Evolutionary conservation across 2,888 invertebrate species (phyloP).

Genomic region (Sinodicranocentrus sp.): DNA sequence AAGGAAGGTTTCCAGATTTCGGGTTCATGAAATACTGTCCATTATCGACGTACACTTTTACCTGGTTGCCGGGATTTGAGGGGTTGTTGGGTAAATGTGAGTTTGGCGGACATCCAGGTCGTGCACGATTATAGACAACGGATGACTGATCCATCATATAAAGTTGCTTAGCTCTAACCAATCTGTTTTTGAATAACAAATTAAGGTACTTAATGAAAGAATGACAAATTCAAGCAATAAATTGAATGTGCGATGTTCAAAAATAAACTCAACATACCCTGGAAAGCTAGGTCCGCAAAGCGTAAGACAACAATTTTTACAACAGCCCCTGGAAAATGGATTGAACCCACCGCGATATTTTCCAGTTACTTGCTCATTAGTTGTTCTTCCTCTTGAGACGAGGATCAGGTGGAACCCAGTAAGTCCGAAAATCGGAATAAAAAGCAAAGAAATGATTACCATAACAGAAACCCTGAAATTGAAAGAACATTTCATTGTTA

Average conservation of each 20-base stretch:
- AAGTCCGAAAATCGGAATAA: slow-evolving; percentile 98
- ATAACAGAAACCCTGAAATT: slow-evolving; percentile 89
- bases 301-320: slow-evolving; percentile 95
- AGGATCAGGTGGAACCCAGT: slow-evolving; percentile 99
- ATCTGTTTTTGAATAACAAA: too few relatives aligned
- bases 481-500: too few relatives aligned
- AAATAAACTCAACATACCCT: too few relatives aligned
- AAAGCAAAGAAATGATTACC: slow-evolving; percentile 92
- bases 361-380: slow-evolving; percentile 99
- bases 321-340: slow-evolving; percentile 97
- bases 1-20: slow-evolving; percentile 76
- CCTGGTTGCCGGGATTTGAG: slow-evolving; percentile 83
- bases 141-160: slow-evolving; percentile 73
- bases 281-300: slow-evolving; percentile 99
- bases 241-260: too few relatives aligned
- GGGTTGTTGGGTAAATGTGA: slow-evolving; percentile 70
- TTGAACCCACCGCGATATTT: slow-evolving; percentile 99
- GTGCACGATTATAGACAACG: slow-evolving; percentile 53
- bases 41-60: slow-evolving; percentile 96
- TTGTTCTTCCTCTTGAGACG: slow-evolving; percentile 97
- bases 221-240: too few relatives aligned
- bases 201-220: too few relatives aligned
- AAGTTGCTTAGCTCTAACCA: slow-evolving; percentile 74
- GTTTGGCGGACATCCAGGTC: slow-evolving; percentile 68
- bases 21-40: slow-evolving; percentile 81